phyloP scores from a whole-genome alignment of 2,113 vertebrate species.

The Collichthys lucidus region DNA sequence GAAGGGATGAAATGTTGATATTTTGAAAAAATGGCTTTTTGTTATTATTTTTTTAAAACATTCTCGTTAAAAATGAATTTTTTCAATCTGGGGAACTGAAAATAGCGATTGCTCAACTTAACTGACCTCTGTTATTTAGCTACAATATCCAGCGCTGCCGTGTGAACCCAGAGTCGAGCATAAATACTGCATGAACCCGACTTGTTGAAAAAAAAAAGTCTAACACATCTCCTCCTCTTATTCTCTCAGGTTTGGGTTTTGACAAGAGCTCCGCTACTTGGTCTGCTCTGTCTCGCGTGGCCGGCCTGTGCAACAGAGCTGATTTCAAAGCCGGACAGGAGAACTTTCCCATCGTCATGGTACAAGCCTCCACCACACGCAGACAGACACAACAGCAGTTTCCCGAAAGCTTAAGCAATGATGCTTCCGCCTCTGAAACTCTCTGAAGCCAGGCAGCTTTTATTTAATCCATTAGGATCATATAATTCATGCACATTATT shows the following conservation, averaged over 20 bases:
- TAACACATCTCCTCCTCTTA: conserved; percentile 45
- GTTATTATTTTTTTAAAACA: conserved; percentile 9
- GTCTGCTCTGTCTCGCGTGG: conserved; percentile 88
- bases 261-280: conserved; percentile 91
- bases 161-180: conserved; percentile 45
- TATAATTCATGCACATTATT: conserved; percentile 64
- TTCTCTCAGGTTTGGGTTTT: conserved; percentile 86
- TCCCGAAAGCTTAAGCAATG: background rate
- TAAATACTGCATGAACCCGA: conserved; percentile 70
- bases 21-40: too few species aligned
- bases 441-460: conserved; percentile 29
- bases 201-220: too few species aligned
- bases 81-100: too few species aligned
- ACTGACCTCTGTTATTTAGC: conserved; percentile 66
- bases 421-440: conserved; percentile 33
- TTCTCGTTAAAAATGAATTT: conserved; percentile 55
- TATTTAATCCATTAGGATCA: conserved; percentile 43
- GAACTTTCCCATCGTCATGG: conserved; percentile 88
- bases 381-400: background rate
- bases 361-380: conserved; percentile 59
- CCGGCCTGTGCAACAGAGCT: conserved; percentile 91
- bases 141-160: conserved; percentile 37
- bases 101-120: conserved; percentile 49
- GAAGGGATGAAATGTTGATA: conserved; percentile 29
- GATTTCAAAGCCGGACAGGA: conserved; percentile 91